phyloP scores from a whole-genome alignment of 92 coral and sea anemone genomes.

The Epizoanthus illoricatus region DNA sequence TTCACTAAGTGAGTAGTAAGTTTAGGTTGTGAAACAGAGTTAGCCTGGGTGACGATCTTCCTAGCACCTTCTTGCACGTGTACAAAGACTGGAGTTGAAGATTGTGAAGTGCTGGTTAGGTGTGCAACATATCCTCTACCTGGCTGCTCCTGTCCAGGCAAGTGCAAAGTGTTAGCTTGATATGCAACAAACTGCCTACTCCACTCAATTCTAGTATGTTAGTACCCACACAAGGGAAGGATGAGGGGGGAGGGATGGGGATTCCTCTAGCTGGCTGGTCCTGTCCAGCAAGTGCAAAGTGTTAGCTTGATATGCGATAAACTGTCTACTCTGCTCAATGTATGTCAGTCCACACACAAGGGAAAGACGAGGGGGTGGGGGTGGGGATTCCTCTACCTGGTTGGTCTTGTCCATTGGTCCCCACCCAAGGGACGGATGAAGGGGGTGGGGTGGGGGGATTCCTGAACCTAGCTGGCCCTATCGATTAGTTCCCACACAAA shows the following conservation, averaged over 20 bases:
- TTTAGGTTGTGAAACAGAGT: constrained; percentile 30
- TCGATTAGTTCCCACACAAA: too few species aligned
- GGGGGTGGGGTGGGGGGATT: too few species aligned
- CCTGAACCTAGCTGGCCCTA: too few species aligned
- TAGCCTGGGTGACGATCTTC: constrained; percentile 38
- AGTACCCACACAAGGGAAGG: neutral
- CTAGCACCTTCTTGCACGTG: constrained; percentile 43
- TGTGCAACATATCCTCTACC: constrained; percentile 41
- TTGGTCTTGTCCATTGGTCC: too few species aligned
- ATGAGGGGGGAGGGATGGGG: neutral
- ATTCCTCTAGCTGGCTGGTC: too few species aligned
- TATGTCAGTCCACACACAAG: neutral
- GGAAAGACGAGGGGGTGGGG: neutral
- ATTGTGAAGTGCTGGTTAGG: constrained; percentile 42
- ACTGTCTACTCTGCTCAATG: neutral
- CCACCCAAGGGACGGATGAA: too few species aligned
- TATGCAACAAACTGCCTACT: neutral
- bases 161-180: constrained; percentile 14
- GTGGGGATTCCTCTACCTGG: neutral
- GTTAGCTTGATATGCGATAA: neutral
- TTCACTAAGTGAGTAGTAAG: constrained; percentile 29
- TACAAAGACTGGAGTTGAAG: constrained; percentile 43
- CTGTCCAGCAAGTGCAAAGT: constrained; percentile 14
- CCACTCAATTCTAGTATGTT: neutral
- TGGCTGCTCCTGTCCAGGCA: constrained; percentile 39